phyloP scores from a whole-genome alignment of 2,113 vertebrate genomes.

The Gavia stellata region DNA sequence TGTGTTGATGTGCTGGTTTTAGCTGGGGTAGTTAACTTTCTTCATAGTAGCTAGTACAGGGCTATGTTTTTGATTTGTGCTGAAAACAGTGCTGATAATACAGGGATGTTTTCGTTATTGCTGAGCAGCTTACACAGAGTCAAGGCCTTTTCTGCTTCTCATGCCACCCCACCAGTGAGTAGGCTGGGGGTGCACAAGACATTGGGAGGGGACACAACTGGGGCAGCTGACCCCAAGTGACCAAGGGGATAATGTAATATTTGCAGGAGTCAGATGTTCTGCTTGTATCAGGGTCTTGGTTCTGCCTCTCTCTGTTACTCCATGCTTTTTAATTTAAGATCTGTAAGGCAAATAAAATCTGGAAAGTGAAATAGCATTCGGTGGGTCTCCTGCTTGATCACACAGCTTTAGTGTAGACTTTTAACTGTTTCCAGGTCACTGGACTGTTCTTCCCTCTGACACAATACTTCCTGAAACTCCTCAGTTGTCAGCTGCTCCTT shows the following conservation, averaged over 20 bases:
- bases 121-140: background rate
- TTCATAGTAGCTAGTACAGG: background rate
- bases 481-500: background rate
- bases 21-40: background rate
- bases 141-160: background rate
- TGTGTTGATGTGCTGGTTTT: background rate
- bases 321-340: background rate
- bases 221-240: background rate
- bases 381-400: background rate
- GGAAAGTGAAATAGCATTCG: background rate
- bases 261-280: background rate
- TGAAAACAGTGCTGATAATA: background rate
- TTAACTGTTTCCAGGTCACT: background rate
- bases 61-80: background rate
- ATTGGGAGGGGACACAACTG: background rate
- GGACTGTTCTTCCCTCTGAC: background rate
- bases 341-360: background rate
- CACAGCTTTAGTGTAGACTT: background rate
- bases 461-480: background rate
- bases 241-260: background rate
- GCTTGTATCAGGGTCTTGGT: background rate
- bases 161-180: rapidly evolving
- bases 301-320: background rate
- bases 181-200: background rate
- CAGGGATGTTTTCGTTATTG: background rate